phyloP scores from a whole-genome alignment of 2,797 vertebrate genomes.

The Phoeniculus purpureus region DNA sequence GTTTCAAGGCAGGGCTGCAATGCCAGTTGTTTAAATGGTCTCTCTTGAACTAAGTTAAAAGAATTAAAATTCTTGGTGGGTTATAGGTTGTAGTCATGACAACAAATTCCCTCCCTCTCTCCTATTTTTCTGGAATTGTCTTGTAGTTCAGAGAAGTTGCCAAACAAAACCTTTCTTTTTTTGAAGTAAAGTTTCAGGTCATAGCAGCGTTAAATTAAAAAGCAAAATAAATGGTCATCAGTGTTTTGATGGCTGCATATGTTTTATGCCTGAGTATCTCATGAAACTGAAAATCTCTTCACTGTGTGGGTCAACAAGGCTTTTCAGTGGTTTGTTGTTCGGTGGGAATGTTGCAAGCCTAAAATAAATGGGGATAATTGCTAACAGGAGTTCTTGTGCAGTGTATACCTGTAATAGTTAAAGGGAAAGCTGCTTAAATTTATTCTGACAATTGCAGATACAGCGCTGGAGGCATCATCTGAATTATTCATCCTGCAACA shows the following conservation, averaged over 20 bases:
- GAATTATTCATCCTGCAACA: conserved; percentile 74
- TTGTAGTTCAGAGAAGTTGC: neutral
- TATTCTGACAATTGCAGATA: conserved; percentile 63
- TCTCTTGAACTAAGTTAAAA: neutral
- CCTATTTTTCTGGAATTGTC: neutral
- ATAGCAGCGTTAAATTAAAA: neutral
- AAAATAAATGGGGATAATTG: conserved; percentile 36
- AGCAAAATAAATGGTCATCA: neutral
- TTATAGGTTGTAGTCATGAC: conserved; percentile 43
- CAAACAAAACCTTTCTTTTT: neutral
- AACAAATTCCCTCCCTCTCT: conserved; percentile 28
- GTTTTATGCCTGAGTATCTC: neutral
- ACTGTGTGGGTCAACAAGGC: neutral
- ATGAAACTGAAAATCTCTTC: neutral
- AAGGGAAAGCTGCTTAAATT: conserved; percentile 55
- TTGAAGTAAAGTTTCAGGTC: neutral
- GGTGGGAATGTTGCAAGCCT: conserved; percentile 7
- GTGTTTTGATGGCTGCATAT: neutral
- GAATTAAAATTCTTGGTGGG: conserved; percentile 47
- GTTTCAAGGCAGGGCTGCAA: neutral
- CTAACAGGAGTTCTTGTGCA: conserved; percentile 35
- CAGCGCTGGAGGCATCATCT: conserved; percentile 44
- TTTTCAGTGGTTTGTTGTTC: conserved; percentile 5
- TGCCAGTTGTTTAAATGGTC: conserved; percentile 25
- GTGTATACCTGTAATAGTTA: conserved; percentile 43